These are phyloP conservation scores for Nomada fucata DNA, from an alignment of 2,888 invertebrate species.

Conservation along the genomic window DNA sequence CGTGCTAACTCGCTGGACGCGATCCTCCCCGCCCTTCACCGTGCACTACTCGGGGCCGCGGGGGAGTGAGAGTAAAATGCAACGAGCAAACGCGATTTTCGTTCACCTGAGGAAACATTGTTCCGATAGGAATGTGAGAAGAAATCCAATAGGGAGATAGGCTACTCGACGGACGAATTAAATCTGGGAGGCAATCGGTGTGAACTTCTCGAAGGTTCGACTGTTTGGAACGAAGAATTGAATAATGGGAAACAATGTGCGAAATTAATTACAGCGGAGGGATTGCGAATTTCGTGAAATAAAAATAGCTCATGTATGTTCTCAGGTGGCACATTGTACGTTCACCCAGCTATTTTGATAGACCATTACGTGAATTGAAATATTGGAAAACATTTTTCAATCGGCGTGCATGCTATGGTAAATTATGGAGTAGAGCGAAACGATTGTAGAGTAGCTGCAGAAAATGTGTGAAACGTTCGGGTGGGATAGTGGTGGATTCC, in stretches of 20 bases:
- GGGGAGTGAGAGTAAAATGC: background rate
- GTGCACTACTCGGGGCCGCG: background rate
- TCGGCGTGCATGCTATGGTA: too few relatives aligned
- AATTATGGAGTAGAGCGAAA: too few relatives aligned
- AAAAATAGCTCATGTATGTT: background rate
- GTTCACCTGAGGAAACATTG: slow-evolving; percentile 7
- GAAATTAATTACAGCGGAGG: too few relatives aligned
- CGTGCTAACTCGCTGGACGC: background rate
- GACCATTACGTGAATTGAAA: too few relatives aligned
- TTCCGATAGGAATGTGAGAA: background rate
- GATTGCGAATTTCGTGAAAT: background rate
- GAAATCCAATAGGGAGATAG: background rate
- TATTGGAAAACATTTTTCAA: too few relatives aligned
- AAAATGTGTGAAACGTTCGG: background rate
- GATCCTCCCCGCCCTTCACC: slow-evolving; percentile 8
- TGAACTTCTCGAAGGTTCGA: too few relatives aligned
- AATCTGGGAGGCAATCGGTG: too few relatives aligned
- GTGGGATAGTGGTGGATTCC: background rate
- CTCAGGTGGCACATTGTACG: too few relatives aligned
- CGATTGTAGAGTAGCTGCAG: background rate
- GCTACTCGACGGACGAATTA: too few relatives aligned
- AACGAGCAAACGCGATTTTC: background rate
- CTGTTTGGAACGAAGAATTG: too few relatives aligned
- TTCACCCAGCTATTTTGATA: too few relatives aligned
- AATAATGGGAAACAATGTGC: too few relatives aligned